Evolutionary conservation across 1,140 invertebrate species (phyloP).

Genomic region (Sycobia sp.): DNA sequence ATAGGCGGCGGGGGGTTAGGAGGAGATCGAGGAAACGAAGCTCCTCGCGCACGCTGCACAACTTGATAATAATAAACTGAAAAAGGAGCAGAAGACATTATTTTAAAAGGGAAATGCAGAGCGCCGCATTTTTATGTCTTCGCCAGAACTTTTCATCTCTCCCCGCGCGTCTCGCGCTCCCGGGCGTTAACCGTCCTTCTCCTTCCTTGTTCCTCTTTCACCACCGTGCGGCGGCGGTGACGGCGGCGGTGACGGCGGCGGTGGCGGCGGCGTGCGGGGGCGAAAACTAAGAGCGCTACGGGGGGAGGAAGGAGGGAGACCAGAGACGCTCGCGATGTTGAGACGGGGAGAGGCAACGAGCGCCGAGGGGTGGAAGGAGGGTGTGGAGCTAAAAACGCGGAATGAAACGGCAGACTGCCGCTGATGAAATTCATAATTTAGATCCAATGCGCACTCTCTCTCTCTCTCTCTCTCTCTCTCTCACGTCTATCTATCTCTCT

Average conservation of each 20-base stretch:
- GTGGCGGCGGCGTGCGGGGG: too few relatives aligned
- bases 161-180: constrained; percentile 21
- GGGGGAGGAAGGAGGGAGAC: not conserved
- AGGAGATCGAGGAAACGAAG: too few relatives aligned
- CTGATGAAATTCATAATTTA: constrained; percentile 66
- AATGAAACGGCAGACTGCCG: constrained; percentile 63
- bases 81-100: constrained; percentile 60
- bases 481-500: too few relatives aligned
- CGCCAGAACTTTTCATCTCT: constrained; percentile 63
- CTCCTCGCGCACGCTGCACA: constrained; percentile 37
- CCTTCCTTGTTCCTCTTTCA: not conserved
- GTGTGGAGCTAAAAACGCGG: constrained; percentile 57
- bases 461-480: too few relatives aligned
- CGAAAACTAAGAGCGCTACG: constrained; percentile 14
- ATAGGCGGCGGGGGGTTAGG: too few relatives aligned
- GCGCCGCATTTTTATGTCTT: constrained; percentile 62
- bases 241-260: too few relatives aligned
- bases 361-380: not conserved
- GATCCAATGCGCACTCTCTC: constrained; percentile 63
- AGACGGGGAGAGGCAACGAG: constrained; percentile 10
- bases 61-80: constrained; percentile 63
- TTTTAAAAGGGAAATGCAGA: constrained; percentile 63
- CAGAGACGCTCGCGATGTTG: too few relatives aligned
- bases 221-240: not conserved
- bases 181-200: not conserved